These are phyloP conservation scores for Cetonia aurata DNA, from an alignment of 2,888 invertebrate species.

Conservation along the genomic window DNA sequence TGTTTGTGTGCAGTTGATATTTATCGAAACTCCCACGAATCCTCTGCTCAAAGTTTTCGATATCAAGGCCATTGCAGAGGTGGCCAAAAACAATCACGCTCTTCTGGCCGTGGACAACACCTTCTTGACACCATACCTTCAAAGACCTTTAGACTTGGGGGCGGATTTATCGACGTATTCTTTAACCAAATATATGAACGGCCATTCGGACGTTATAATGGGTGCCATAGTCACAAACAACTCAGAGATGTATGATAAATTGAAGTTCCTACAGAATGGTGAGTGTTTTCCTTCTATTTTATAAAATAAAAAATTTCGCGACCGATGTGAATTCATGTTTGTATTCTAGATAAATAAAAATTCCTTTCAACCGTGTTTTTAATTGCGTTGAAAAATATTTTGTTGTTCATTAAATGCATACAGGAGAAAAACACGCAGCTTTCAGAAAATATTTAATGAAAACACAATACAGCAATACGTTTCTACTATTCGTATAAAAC, in stretches of 20 bases:
- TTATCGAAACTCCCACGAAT: conserved; percentile 98
- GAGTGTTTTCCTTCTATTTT: conserved; percentile 51
- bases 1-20: conserved; percentile 76
- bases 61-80: conserved; percentile 78
- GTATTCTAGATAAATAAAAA: too few species aligned
- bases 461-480: too few species aligned
- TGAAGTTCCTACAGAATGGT: conserved; percentile 93
- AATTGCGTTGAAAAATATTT: too few species aligned
- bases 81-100: conserved; percentile 73
- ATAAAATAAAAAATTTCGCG: too few species aligned
- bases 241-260: conserved; percentile 76
- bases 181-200: conserved; percentile 97
- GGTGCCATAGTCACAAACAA: conserved; percentile 85
- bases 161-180: conserved; percentile 95
- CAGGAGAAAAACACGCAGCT: too few species aligned
- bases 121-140: conserved; percentile 90
- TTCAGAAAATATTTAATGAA: too few species aligned
- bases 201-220: conserved; percentile 98
- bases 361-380: too few species aligned
- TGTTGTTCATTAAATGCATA: too few species aligned
- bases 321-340: too few species aligned
- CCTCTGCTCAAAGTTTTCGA: conserved; percentile 92
- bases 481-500: too few species aligned
- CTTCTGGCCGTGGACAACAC: conserved; percentile 93
- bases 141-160: conserved; percentile 90